phyloP scores from a whole-genome alignment of 2,113 vertebrate genomes.

The Desmodus rotundus region DNA sequence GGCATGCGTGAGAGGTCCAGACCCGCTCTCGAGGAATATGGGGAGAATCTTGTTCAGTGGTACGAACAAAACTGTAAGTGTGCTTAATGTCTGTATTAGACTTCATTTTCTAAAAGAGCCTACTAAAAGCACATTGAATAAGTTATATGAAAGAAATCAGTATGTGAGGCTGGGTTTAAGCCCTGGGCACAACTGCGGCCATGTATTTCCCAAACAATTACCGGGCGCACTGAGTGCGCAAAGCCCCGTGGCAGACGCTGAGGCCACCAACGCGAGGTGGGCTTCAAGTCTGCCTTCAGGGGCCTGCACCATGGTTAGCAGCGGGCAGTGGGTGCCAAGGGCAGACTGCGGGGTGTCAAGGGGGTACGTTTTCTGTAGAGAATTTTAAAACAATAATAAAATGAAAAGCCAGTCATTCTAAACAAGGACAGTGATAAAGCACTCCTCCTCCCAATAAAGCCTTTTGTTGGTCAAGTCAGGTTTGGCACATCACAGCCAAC shows the following conservation, averaged over 20 bases:
- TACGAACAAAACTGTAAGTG: neutral
- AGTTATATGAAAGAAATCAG: neutral
- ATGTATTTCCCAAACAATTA: neutral
- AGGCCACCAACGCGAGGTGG: neutral
- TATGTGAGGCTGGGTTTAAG: neutral
- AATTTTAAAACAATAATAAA: neutral
- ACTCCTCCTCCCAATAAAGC: neutral
- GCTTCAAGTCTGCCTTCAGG: neutral
- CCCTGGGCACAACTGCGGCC: neutral
- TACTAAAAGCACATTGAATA: neutral
- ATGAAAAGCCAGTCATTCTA: neutral
- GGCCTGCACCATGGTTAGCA: neutral
- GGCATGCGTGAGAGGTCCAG: neutral
- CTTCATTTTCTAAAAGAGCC: neutral
- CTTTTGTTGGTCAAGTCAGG: neutral
- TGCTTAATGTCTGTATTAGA: neutral
- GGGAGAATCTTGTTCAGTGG: neutral
- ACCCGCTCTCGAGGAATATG: neutral
- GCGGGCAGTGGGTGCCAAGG: too few species aligned
- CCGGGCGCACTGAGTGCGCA: neutral
- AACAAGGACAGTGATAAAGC: conserved; percentile 12
- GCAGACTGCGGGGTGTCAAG: neutral
- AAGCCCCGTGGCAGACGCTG: neutral
- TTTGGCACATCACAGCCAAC: neutral
- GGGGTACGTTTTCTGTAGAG: neutral